Evolutionary conservation across 2,888 invertebrate species (phyloP).

Genomic region (Parascotia fuliginaria): DNA sequence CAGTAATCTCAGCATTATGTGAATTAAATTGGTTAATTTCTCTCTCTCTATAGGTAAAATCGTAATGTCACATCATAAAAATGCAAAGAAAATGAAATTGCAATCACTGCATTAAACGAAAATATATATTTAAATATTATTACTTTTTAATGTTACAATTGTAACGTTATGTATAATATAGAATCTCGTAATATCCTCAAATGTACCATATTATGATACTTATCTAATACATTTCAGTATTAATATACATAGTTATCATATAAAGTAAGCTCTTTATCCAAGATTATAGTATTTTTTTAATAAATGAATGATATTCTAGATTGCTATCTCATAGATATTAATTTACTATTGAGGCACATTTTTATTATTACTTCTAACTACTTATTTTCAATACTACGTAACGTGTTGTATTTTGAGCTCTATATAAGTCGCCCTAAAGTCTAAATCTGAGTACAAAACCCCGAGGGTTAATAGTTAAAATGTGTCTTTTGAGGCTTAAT

Average conservation of each 20-base stretch:
- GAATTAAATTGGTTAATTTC: too few species aligned
- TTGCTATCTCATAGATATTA: constrained; percentile 29
- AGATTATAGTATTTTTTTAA: constrained; percentile 75
- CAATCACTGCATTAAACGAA: constrained; percentile 6
- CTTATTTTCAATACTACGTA: constrained; percentile 21
- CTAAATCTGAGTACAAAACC: constrained; percentile 64
- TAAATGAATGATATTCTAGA: constrained; percentile 42
- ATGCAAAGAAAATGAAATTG: not conserved
- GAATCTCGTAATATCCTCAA: constrained; percentile 28
- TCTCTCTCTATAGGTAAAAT: not conserved
- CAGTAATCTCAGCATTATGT: too few species aligned
- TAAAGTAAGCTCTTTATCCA: constrained; percentile 62
- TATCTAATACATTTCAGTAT: constrained; percentile 67
- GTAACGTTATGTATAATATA: constrained; percentile 17
- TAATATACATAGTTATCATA: constrained; percentile 51
- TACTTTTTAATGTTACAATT: constrained; percentile 13
- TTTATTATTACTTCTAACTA: constrained; percentile 38
- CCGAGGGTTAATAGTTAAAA: constrained; percentile 51
- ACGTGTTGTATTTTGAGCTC: constrained; percentile 20
- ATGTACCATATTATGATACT: constrained; percentile 34
- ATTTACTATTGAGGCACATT: constrained; percentile 41
- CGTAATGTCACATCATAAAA: not conserved
- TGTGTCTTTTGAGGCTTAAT: constrained; percentile 36
- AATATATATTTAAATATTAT: constrained; percentile 8
- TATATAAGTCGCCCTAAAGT: constrained; percentile 41